Evolutionary conservation across 37 sponge, comb jelly and placozoan species (phyloP), one percentile per base, ranked within the genome.

Genomic region (Hormiphora californensis): DNA sequence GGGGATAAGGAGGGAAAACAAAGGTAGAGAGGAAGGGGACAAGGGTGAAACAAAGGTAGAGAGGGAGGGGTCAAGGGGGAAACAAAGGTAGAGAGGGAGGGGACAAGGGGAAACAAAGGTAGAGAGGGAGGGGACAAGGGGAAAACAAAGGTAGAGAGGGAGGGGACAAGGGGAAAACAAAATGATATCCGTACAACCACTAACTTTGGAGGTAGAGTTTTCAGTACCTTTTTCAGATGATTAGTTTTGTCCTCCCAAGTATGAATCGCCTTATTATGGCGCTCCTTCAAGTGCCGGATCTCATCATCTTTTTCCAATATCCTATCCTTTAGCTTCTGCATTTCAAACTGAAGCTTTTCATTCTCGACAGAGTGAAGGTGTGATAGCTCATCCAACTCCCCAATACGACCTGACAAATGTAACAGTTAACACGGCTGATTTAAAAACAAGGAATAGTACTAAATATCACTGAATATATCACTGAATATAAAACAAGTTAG

Each of bases 211-310:
- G n/a, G n/a, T n/a, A n/a, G n/a, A n/a, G n/a, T n/a, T n/a, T n/a
- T n/a, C n/a, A n/a, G n/a, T 43, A 73, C 81, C 81, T 73, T 73
- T 30, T 73, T 73, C 17, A 73, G 38, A 25, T 73, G 81, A 28
- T 73, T 73, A 22, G 11, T 36, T 28, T 73, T 73, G 1, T 73
- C 81, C 46, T 73, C 81, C 81, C 81, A 73, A 32, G 43, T 73
- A 22, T 25, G n/a, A 33, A 73, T 73, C 3, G 81, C 23, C 23
- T 73, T 73, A 28, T 1, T 17, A 28, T 73, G 81, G n/a, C 43
- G 40, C 46, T 73, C 81, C 9, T 15, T 40, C 28, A 73, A 19
- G 27, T 30, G 32, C 39, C 9, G 21, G 38, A 73, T 36, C 38
- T 41, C 35, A 1, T 73, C 81, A 21, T 73, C 81, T 28, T 73